Conservation (phyloP, 1,140 invertebrate species). For the Drosophila orena region DNA sequence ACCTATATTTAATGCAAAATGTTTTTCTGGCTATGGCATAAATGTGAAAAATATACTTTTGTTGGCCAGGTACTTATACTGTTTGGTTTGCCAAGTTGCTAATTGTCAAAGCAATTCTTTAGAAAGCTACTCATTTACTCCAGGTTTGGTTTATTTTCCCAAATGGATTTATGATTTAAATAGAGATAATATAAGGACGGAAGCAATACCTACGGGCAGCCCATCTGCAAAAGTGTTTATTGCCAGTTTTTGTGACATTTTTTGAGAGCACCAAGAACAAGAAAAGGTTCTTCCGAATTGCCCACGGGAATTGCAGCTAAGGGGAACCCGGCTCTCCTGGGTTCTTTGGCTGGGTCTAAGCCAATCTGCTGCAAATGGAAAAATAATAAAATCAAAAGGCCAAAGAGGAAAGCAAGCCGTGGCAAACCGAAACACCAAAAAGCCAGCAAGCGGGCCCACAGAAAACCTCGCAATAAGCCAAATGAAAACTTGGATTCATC, state of each 20-base stretch:
- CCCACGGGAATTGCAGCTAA: slow-evolving; percentile 42
- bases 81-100: no score
- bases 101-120: no score
- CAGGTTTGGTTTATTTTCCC: background rate
- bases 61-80: no score
- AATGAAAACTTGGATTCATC: slow-evolving; percentile 53
- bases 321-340: slow-evolving; percentile 18
- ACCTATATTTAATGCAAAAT: background rate
- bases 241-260: slow-evolving; percentile 16
- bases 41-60: background rate
- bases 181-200: no score
- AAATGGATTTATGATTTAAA: background rate
- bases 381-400: slow-evolving; percentile 66
- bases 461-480: slow-evolving; percentile 54
- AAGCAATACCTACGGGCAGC: background rate
- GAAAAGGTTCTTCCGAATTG: slow-evolving; percentile 23
- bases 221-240: slow-evolving; percentile 2
- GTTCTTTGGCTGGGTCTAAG: slow-evolving; percentile 29
- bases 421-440: slow-evolving; percentile 27
- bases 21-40: no score
- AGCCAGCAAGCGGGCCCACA: slow-evolving; percentile 6
- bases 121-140: no score
- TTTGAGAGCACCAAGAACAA: slow-evolving; percentile 1
- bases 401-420: slow-evolving; percentile 13
- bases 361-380: slow-evolving; percentile 69